These are phyloP conservation scores for Manduca sexta DNA, from an alignment of 1,140 invertebrate genomes.

Conservation along the genomic window DNA sequence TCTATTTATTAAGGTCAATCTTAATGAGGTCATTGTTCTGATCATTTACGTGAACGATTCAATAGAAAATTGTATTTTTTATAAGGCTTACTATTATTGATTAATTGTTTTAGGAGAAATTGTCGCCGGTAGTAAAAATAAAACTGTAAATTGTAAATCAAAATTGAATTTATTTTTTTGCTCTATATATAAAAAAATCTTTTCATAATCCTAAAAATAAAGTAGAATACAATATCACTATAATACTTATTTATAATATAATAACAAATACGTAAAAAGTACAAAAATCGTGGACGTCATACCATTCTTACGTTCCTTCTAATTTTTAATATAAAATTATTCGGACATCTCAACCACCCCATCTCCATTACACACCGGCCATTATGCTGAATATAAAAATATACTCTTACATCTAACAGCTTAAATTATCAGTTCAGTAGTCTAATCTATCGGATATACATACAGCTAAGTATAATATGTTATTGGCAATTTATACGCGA, in stretches of 20 bases:
- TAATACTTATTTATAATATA: conserved; percentile 63
- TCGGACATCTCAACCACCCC: conserved; percentile 40
- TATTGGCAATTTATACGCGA: conserved; percentile 22
- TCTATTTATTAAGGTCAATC: no score
- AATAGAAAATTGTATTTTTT: no score
- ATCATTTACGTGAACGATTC: no score
- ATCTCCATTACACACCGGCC: conserved; percentile 21
- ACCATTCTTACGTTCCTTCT: conserved; percentile 55
- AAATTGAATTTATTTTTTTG: conserved; percentile 54
- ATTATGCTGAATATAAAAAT: conserved; percentile 44
- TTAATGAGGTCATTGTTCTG: no score
- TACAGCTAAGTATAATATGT: conserved; percentile 28
- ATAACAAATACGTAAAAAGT: conserved; percentile 46
- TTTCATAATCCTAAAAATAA: conserved; percentile 61
- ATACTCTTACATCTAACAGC: conserved; percentile 30
- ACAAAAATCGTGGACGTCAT: conserved; percentile 44
- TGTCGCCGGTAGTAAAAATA: no score
- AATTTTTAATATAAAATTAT: conserved; percentile 73
- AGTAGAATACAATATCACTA: conserved; percentile 54
- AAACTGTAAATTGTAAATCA: conserved; percentile 23
- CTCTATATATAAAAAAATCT: conserved; percentile 61
- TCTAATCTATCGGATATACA: conserved; percentile 26
- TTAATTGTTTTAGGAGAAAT: no score
- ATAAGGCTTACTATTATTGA: no score
- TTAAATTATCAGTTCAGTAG: conserved; percentile 63